Percentiles rank a stretch among this genome's conserved stretches.
Conservation (phyloP, 2,888 invertebrate species). For the Microctonus aethiopoides region DNA sequence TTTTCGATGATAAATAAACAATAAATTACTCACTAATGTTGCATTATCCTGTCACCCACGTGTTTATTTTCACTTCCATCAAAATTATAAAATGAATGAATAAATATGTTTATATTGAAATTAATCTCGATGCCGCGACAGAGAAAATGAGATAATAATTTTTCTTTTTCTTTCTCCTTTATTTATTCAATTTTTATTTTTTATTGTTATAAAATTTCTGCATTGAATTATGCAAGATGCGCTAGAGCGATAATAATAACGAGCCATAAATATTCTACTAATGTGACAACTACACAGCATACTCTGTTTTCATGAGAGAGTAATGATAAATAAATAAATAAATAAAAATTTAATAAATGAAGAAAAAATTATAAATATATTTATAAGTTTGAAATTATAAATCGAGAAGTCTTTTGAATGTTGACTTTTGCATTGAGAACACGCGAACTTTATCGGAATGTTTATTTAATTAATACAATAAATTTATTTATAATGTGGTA, state of each 20-base stretch:
- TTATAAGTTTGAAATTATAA: not conserved
- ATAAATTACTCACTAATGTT: slow-evolving; percentile 41
- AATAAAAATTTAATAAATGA: too few species aligned
- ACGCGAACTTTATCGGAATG: too few species aligned
- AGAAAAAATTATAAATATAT: slow-evolving; percentile 13
- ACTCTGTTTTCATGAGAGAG: not conserved
- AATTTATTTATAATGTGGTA: too few species aligned
- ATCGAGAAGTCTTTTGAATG: not conserved
- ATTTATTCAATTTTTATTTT: not conserved
- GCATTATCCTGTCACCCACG: slow-evolving; percentile 38
- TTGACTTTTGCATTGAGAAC: not conserved
- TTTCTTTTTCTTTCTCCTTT: not conserved
- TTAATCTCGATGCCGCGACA: not conserved
- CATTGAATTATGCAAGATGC: slow-evolving; percentile 28
- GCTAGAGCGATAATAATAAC: slow-evolving; percentile 11
- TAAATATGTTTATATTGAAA: not conserved
- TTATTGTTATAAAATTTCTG: not conserved
- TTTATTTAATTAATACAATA: too few species aligned
- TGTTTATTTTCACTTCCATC: not conserved
- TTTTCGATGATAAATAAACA: slow-evolving; percentile 37
- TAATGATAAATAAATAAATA: not conserved
- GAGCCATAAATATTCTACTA: slow-evolving; percentile 24
- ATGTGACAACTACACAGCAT: slow-evolving; percentile 2
- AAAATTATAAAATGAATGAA: not conserved
- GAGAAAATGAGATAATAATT: not conserved